Evolutionary conservation across 2,797 vertebrate species (phyloP).

Genomic region (Thunnus albacares): DNA sequence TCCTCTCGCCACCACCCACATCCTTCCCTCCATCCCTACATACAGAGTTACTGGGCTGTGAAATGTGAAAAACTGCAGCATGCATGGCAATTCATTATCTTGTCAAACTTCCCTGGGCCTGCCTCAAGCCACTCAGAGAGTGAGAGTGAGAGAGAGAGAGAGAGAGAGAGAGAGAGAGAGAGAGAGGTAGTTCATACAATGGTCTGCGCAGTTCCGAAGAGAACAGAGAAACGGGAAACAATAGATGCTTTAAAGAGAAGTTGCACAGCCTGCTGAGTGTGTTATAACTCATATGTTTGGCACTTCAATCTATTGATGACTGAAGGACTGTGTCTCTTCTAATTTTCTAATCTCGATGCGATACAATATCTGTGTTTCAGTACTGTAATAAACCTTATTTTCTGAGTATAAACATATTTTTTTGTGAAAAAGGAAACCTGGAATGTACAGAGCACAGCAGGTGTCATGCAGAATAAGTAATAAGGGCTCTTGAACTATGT

Average conservation of each 20-base stretch:
- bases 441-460: no score
- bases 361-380: neutral
- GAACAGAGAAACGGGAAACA: constrained; percentile 18
- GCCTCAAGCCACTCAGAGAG: constrained; percentile 50
- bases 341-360: no score
- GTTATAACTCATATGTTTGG: neutral
- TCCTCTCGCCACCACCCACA: constrained; percentile 16
- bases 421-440: no score
- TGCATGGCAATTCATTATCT: constrained; percentile 86
- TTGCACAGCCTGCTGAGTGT: neutral
- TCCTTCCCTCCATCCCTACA: constrained; percentile 43
- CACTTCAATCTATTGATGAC: neutral
- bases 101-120: constrained; percentile 83
- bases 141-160: constrained; percentile 14
- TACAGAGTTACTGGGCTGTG: constrained; percentile 83
- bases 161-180: constrained; percentile 22
- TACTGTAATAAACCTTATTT: neutral
- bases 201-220: constrained; percentile 46
- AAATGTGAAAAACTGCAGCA: constrained; percentile 86
- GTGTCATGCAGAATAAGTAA: no score
- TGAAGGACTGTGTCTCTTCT: neutral
- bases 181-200: constrained; percentile 34
- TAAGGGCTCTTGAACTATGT: neutral
- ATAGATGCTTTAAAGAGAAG: constrained; percentile 22
- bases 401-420: no score